These are phyloP conservation scores for Sternotherus odoratus DNA, from an alignment of 2,797 vertebrate species.

Conservation along the genomic window DNA sequence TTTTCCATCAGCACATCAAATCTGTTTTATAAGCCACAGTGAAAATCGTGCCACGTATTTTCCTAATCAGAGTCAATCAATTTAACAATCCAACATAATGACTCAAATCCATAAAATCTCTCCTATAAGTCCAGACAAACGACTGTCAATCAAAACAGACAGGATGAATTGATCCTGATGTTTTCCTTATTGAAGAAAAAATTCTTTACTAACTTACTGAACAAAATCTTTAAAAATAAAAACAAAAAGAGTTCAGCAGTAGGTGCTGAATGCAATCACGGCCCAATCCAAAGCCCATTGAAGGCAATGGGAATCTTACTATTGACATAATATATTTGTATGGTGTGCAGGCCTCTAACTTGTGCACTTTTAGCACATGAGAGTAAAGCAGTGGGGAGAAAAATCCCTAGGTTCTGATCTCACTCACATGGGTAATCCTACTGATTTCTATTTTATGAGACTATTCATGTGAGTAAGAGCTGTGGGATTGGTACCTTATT, in stretches of 20 bases:
- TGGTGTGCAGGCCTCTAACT: not conserved
- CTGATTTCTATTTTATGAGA: not conserved
- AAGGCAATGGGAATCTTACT: not conserved
- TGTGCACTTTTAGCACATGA: not conserved
- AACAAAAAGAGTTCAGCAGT: not conserved
- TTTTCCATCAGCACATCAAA: not conserved
- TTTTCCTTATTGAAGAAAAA: not conserved
- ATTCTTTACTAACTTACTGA: not conserved
- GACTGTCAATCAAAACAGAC: not conserved
- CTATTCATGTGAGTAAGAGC: not conserved
- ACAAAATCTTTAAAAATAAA: not conserved
- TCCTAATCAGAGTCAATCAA: slow-evolving; percentile 14
- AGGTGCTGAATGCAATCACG: not conserved
- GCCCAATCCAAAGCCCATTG: not conserved
- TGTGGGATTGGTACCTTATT: not conserved
- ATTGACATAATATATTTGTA: not conserved
- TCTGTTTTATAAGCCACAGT: not conserved
- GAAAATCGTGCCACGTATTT: slow-evolving; percentile 28
- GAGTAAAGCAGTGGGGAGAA: not conserved
- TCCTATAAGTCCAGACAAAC: not conserved
- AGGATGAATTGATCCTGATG: not conserved
- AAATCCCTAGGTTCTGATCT: not conserved
- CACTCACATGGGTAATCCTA: rapidly evolving
- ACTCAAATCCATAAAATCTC: not conserved
- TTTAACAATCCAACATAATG: not conserved